Conservation (phyloP, 2,888 invertebrate genomes). For the Atethmia centrago region DNA sequence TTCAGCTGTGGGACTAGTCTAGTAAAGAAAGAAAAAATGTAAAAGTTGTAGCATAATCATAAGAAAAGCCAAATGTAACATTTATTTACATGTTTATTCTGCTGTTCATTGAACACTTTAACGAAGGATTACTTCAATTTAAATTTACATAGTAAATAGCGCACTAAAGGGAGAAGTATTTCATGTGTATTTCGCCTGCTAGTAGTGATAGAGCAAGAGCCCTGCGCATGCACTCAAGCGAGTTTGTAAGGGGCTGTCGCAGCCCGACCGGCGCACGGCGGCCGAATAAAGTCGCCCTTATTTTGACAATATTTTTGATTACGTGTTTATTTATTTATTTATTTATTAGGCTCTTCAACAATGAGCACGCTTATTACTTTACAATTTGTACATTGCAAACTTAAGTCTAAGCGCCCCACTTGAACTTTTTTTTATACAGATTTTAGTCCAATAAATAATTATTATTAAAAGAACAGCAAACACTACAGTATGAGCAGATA, state of each 20-base stretch:
- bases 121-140: not conserved
- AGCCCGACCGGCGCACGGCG: not conserved
- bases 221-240: constrained; percentile 7
- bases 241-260: constrained; percentile 22
- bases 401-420: not conserved
- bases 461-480: not conserved
- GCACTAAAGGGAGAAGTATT: not conserved
- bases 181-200: constrained; percentile 31
- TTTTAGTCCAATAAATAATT: too few relatives aligned
- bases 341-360: not conserved
- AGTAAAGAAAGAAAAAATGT: not conserved
- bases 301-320: constrained; percentile 18
- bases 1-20: not conserved
- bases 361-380: not conserved
- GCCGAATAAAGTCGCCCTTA: not conserved
- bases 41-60: not conserved
- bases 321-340: not conserved
- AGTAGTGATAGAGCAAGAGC: constrained; percentile 32
- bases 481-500: not conserved
- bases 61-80: not conserved
- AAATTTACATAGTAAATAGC: not conserved
- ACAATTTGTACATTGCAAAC: not conserved
- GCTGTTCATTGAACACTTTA: not conserved
- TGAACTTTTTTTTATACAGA: not conserved
- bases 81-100: not conserved